A percentile compares a stretch with the other conserved stretches of the same genome.
Evolutionary conservation across 2,113 vertebrate genomes (phyloP).

Genomic region (Lophius piscatorius): DNA sequence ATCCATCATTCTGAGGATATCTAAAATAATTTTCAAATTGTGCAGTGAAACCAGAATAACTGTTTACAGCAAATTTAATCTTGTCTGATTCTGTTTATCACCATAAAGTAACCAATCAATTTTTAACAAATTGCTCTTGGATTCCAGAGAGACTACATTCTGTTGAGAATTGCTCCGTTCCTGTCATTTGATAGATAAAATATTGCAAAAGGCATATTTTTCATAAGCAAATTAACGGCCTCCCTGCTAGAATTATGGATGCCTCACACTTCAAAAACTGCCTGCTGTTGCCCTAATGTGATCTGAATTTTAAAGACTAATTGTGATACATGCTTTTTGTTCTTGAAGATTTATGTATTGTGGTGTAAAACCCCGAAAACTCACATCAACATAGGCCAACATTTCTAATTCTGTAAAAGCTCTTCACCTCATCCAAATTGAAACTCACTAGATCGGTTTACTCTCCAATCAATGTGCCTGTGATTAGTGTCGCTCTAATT

Average conservation of each 20-base stretch:
- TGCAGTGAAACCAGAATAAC: not conserved
- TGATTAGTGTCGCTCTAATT: conserved; percentile 71
- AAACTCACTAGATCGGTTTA: conserved; percentile 24
- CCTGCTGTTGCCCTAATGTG: conserved; percentile 2
- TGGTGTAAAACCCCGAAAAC: not conserved
- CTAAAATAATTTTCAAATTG: not conserved
- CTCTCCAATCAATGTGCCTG: conserved; percentile 61
- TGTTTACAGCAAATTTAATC: not conserved
- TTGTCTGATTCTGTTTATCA: too few relatives aligned
- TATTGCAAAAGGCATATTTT: not conserved
- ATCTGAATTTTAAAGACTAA: not conserved
- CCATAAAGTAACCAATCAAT: too few relatives aligned
- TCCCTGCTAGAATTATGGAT: too few relatives aligned
- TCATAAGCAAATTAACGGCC: too few relatives aligned
- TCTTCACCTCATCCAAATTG: conserved; percentile 32
- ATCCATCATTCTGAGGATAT: conserved; percentile 28
- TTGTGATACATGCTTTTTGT: not conserved
- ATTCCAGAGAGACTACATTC: not conserved
- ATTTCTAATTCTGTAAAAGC: conserved; percentile 10
- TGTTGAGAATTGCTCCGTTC: not conserved
- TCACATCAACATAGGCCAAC: not conserved
- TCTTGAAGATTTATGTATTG: not conserved
- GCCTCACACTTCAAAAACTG: too few relatives aligned
- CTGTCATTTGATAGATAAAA: not conserved
- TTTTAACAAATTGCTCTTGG: too few relatives aligned